Percentiles rank a stretch among this genome's conserved stretches.
phyloP scores from a whole-genome alignment of 2,888 invertebrate genomes.

The Pristionchus entomophagus region DNA sequence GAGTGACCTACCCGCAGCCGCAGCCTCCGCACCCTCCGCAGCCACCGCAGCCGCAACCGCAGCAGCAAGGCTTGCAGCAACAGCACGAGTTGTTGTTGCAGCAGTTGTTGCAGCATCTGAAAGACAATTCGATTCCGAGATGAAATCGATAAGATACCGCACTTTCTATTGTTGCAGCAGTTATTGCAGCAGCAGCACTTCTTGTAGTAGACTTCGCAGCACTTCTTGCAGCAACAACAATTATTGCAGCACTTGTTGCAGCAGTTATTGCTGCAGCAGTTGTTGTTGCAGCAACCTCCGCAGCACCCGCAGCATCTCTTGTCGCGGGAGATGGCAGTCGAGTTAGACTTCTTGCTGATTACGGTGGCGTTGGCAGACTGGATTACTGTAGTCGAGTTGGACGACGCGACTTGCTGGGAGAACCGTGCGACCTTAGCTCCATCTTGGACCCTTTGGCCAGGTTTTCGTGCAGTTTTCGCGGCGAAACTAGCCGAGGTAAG shows the following conservation, averaged over 20 bases:
- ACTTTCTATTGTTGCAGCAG: constrained; percentile 8
- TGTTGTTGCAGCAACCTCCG: constrained; percentile 33
- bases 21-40: not conserved
- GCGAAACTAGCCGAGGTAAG: not conserved
- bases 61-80: constrained; percentile 35
- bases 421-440: not conserved
- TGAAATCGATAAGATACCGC: not conserved
- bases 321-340: not conserved
- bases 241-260: constrained; percentile 23
- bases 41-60: not conserved
- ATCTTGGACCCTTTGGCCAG: not conserved
- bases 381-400: constrained; percentile 21
- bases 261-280: constrained; percentile 16
- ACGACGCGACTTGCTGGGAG: not conserved
- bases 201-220: constrained; percentile 39
- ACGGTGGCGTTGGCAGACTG: not conserved
- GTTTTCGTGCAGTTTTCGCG: not conserved
- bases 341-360: not conserved
- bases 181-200: constrained; percentile 27
- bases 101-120: constrained; percentile 35
- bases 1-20: constrained; percentile 18
- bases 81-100: constrained; percentile 23
- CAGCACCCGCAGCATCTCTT: constrained; percentile 29
- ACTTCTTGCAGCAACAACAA: constrained; percentile 26
- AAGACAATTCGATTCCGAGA: not conserved